Base-by-base conservation (phyloP, 2,113 vertebrate genomes). In the Carassius gibelio region DNA sequence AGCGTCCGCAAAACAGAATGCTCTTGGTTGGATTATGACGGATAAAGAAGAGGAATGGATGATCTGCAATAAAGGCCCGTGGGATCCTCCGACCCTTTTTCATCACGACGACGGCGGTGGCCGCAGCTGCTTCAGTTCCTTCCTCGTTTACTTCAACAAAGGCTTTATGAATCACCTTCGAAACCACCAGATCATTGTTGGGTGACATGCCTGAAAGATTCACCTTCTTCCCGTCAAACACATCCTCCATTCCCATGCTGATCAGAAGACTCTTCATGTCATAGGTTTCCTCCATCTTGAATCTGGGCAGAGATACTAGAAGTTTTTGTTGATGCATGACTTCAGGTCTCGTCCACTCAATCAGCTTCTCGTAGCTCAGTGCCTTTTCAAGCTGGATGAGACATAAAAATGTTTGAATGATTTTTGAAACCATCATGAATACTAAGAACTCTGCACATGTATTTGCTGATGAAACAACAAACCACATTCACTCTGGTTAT, bases 61-160 rank as follows among this genome's bases (percentile, higher is more conserved):
- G 42, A 10, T 45, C 95, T 4, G 95, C 96, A 13, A 91, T 90
- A 88, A 99, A 97, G 13, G 19, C 13, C 5, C 85, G 1, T 2
- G 93, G 62, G 2, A 91, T 36, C 0, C 1, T 6, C 5, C 1
- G 0, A 42, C 38, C 0, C 5, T 1, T 6, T 42, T 5, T 5
- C 38, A 5, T 42, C 38, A 0, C 5, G 38, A 7, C 5, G 5
- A 42, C 93, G 6, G 87, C 95, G 1, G 96, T 96, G 61, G 95
- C 94, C 5, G 94, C 96, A 0, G 95, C 92, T 0, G 97, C 96
- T 88, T 98, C 96, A 0, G 96, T 98, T n/a, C 97, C 97, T 89
- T 97, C 95, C 87, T 99, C 97, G 10, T 94, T 97, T 68, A 98
- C 93, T 68, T 98, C 97, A 71, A 97, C 90, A 38, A 96, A 97